Conservation (phyloP, 2,888 invertebrate genomes). For the Pseudococcus viburni region DNA sequence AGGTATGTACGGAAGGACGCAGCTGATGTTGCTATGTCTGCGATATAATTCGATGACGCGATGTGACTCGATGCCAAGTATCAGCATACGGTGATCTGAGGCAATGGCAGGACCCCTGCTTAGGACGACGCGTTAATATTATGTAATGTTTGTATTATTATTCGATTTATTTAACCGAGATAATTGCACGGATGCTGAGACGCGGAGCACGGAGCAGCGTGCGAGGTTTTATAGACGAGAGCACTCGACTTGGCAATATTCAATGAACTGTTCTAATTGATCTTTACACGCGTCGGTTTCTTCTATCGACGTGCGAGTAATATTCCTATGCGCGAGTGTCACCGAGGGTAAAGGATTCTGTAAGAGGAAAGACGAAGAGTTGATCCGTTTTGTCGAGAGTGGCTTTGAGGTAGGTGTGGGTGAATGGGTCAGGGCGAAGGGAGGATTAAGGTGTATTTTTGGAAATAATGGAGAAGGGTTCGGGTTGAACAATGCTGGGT, state of each 20-base stretch:
- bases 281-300: conserved; percentile 13
- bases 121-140: neutral
- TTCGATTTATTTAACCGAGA: conserved; percentile 45
- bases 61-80: neutral
- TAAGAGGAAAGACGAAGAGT: neutral
- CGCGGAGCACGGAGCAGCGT: neutral
- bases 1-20: neutral
- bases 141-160: conserved; percentile 32
- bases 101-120: neutral
- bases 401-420: too few relatives aligned
- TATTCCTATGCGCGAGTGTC: conserved; percentile 8
- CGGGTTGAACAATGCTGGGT: too few relatives aligned
- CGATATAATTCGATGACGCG: neutral
- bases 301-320: neutral
- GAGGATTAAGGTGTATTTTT: too few relatives aligned
- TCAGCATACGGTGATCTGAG: neutral
- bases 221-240: conserved; percentile 3
- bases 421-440: too few relatives aligned
- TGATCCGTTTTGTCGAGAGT: neutral
- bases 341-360: neutral
- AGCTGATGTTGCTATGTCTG: neutral
- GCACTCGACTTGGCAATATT: conserved; percentile 29
- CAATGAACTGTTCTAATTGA: conserved; percentile 34
- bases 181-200: neutral
- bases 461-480: too few relatives aligned